These are phyloP conservation scores for Chironomus tepperi DNA, from an alignment of 1,140 invertebrate species.

Conservation along the genomic window DNA sequence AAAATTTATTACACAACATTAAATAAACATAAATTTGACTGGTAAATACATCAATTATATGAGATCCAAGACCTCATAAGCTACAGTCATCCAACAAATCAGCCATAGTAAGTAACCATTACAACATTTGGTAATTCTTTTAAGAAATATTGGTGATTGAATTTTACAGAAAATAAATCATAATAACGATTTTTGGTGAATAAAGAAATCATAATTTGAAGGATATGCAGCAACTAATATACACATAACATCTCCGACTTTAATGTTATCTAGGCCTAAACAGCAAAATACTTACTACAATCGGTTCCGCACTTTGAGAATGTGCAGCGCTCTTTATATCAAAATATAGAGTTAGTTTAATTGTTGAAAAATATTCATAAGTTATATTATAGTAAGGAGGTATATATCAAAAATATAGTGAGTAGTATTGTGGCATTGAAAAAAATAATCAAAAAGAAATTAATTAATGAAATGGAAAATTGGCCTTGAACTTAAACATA, in stretches of 20 bases:
- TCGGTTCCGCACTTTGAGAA: conserved; percentile 84
- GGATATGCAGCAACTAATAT: background rate
- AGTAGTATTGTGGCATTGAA: background rate
- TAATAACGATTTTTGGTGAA: background rate
- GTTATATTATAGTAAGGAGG: background rate
- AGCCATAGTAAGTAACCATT: too few species aligned
- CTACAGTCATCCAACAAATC: too few species aligned
- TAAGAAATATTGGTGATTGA: too few species aligned
- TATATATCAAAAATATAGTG: background rate
- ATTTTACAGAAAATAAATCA: too few species aligned
- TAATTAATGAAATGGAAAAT: background rate
- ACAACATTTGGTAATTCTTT: too few species aligned
- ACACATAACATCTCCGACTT: conserved; percentile 7
- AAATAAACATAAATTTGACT: too few species aligned
- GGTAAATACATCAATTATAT: too few species aligned
- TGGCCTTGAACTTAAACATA: background rate
- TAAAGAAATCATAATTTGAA: background rate
- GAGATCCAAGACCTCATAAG: too few species aligned
- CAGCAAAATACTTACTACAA: conserved; percentile 72
- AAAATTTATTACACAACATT: too few species aligned
- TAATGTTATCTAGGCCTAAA: conserved; percentile 26
- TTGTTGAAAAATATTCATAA: conserved; percentile 11
- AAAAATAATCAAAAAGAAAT: background rate
- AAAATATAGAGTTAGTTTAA: background rate
- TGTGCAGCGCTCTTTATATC: conserved; percentile 59